phyloP scores from a whole-genome alignment of 2,888 invertebrate genomes.

The Anaspis maculata region DNA sequence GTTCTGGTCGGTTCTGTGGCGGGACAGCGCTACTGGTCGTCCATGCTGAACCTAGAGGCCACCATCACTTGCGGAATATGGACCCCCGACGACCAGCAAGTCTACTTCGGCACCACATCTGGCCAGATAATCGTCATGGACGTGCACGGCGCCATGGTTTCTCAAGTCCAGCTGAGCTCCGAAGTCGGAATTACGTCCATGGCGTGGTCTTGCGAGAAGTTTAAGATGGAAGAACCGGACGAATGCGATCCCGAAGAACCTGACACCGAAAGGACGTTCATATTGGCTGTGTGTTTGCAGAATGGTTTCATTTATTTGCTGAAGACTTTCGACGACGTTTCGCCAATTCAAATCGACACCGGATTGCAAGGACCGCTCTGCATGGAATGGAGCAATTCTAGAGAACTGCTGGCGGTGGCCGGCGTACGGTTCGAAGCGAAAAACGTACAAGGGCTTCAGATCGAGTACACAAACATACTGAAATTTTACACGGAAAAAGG shows the following conservation, averaged over 20 bases:
- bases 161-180: conserved; percentile 75
- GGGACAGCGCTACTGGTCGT: conserved; percentile 97
- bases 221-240: conserved; percentile 94
- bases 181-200: conserved; percentile 83
- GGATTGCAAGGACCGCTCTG: conserved; percentile 72
- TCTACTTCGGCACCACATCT: conserved; percentile 91
- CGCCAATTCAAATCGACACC: conserved; percentile 78
- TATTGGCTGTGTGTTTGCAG: conserved; percentile 79
- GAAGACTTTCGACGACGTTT: conserved; percentile 88
- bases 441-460: conserved; percentile 27
- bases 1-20: conserved; percentile 96
- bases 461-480: conserved; percentile 69
- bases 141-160: conserved; percentile 91
- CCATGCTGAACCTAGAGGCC: conserved; percentile 89
- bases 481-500: conserved; percentile 89
- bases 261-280: conserved; percentile 57
- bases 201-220: conserved; percentile 97
- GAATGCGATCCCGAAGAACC: conserved; percentile 56
- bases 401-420: conserved; percentile 85
- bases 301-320: conserved; percentile 86
- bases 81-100: conserved; percentile 96
- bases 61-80: conserved; percentile 95
- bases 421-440: conserved; percentile 54
- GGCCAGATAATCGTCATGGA: conserved; percentile 96
- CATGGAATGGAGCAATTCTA: conserved; percentile 96